Evolutionary conservation across 2,797 vertebrate species (phyloP).

Genomic region (Fistularia commersonii): DNA sequence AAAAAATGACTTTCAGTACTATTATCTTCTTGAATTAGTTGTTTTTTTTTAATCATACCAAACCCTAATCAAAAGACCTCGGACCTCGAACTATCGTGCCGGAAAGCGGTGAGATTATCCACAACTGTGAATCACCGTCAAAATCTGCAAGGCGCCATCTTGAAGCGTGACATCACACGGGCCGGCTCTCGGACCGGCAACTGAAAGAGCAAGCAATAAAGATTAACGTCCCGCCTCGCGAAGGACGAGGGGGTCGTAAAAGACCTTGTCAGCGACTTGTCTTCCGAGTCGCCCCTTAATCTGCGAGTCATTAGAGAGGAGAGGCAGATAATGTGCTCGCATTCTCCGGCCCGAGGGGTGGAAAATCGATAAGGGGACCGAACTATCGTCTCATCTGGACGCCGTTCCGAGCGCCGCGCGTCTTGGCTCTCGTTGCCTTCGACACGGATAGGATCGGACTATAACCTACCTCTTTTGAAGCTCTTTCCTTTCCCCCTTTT

Average conservation of each 20-base stretch:
- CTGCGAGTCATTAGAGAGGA: constrained; percentile 39
- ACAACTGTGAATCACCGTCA: constrained; percentile 2
- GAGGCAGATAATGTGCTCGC: constrained; percentile 35
- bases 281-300: constrained; percentile 31
- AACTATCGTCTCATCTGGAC: constrained; percentile 57
- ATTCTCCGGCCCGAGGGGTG: constrained; percentile 32
- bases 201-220: constrained; percentile 42
- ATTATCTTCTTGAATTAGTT: too few relatives aligned
- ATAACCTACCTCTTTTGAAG: constrained; percentile 62
- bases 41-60: too few relatives aligned
- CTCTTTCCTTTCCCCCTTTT: constrained; percentile 29
- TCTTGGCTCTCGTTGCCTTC: constrained; percentile 53
- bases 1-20: too few relatives aligned
- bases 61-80: too few relatives aligned
- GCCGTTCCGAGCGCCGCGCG: constrained; percentile 52
- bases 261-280: constrained; percentile 15
- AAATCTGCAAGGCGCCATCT: constrained; percentile 18
- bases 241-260: constrained; percentile 44
- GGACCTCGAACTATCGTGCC: too few relatives aligned
- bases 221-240: constrained; percentile 39
- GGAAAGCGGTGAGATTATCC: too few relatives aligned
- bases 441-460: constrained; percentile 71
- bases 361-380: constrained; percentile 40
- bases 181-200: constrained; percentile 22
- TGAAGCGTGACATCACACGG: constrained; percentile 40